These are phyloP conservation scores for Ligdia adustata DNA, from an alignment of 2,888 invertebrate species.

Conservation along the genomic window DNA sequence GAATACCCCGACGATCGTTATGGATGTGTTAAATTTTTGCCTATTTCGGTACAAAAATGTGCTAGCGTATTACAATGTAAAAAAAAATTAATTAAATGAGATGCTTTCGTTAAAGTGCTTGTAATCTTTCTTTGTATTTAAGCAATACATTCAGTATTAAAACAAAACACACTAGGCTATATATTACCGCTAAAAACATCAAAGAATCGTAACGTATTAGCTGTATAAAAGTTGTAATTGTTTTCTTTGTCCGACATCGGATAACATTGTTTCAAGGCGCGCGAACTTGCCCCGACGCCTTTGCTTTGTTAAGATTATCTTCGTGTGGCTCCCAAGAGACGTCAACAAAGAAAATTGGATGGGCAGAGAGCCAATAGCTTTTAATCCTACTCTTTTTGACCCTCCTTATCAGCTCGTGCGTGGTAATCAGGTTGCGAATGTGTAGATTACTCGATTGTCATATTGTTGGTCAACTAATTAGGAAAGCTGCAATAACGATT, in stretches of 20 bases:
- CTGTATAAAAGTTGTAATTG: constrained; percentile 62
- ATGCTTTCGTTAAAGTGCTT: too few species aligned
- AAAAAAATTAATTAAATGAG: too few species aligned
- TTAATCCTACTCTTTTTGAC: constrained; percentile 80
- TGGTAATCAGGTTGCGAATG: constrained; percentile 67
- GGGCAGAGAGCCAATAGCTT: constrained; percentile 82
- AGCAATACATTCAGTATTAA: too few species aligned
- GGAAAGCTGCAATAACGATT: too few species aligned
- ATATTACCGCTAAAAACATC: constrained; percentile 32
- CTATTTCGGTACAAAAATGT: constrained; percentile 39
- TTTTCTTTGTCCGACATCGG: constrained; percentile 54
- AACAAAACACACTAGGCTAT: too few species aligned
- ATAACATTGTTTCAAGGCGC: constrained; percentile 70
- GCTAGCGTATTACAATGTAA: constrained; percentile 27
- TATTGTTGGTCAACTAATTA: constrained; percentile 2
- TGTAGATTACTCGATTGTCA: constrained; percentile 39
- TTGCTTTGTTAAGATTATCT: constrained; percentile 82
- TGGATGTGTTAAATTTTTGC: constrained; percentile 39
- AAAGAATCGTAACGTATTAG: constrained; percentile 53
- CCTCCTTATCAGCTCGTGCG: constrained; percentile 70
- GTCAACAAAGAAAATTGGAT: constrained; percentile 83
- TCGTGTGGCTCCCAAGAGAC: constrained; percentile 70
- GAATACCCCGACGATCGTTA: constrained; percentile 63
- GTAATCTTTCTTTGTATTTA: too few species aligned
- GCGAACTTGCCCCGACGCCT: constrained; percentile 62